A percentile compares a stretch with the other conserved stretches of the same genome.
These are phyloP conservation scores for Elanus axillaris DNA, from an alignment of 2,113 vertebrate species.

Conservation along the genomic window DNA sequence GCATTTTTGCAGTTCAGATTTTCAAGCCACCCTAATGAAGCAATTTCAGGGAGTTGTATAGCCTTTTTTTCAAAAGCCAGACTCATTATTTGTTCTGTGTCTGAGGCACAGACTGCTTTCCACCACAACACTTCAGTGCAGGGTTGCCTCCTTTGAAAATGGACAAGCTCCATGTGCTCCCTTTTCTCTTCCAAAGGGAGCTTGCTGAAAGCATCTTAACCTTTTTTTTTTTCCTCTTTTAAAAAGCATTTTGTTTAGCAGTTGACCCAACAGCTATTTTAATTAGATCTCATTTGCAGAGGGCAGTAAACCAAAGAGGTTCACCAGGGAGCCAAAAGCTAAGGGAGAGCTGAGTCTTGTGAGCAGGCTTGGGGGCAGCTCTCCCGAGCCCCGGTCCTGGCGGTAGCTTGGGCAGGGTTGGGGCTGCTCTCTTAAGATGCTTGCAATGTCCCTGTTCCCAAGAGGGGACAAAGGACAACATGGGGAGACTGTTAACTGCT, in stretches of 20 bases:
- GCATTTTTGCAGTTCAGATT: neutral
- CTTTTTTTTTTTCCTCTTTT: neutral
- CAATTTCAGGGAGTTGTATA: neutral
- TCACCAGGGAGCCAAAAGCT: neutral
- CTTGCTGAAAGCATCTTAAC: conserved; percentile 7
- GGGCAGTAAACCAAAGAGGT: neutral
- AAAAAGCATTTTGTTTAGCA: neutral
- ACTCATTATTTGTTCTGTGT: conserved; percentile 6
- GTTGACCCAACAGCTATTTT: conserved; percentile 7
- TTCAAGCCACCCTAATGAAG: neutral
- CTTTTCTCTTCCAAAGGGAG: conserved; percentile 4
- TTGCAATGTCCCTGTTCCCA: neutral
- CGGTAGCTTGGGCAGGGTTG: neutral
- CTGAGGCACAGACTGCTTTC: neutral
- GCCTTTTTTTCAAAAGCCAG: conserved; percentile 23
- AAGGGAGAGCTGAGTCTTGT: neutral
- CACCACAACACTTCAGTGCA: neutral
- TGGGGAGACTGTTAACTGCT: neutral
- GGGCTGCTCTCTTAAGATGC: neutral
- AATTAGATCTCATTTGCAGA: neutral
- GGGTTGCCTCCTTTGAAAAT: neutral
- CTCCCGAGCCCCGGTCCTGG: accelerated
- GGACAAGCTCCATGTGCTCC: neutral
- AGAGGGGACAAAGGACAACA: neutral
- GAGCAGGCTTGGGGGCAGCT: neutral